These are phyloP conservation scores for Metacarcinus magister DNA, from an alignment of 2,888 invertebrate species.

Conservation along the genomic window DNA sequence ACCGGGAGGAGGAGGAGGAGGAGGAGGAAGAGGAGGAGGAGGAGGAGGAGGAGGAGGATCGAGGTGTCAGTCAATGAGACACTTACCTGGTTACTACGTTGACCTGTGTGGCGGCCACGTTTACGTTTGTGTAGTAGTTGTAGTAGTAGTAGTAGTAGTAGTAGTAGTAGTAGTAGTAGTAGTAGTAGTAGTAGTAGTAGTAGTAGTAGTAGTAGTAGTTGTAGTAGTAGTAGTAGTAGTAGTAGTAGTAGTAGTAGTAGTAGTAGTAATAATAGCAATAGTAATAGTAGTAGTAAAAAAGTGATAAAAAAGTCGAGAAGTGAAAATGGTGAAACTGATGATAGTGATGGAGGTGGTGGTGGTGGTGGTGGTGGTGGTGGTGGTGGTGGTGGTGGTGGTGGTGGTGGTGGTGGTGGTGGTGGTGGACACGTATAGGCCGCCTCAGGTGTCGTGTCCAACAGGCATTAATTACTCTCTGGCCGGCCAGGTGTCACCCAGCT, in stretches of 20 bases:
- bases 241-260: not conserved
- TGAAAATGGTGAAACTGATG: not conserved
- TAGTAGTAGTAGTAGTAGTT: not conserved
- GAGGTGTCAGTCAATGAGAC: conserved; percentile 58
- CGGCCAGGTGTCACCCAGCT: conserved; percentile 67
- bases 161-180: not conserved
- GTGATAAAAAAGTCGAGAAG: not conserved
- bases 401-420: conserved; percentile 7
- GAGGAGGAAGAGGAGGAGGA: not conserved
- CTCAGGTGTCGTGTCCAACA: conserved; percentile 59
- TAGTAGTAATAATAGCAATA: not conserved
- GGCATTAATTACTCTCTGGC: conserved; percentile 61
- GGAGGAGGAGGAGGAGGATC: not conserved
- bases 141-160: not conserved
- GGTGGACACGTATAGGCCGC: not conserved
- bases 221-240: not conserved
- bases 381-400: not conserved
- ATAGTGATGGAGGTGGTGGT: too few species aligned
- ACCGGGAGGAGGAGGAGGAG: not conserved
- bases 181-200: not conserved
- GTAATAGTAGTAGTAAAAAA: not conserved
- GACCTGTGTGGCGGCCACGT: not conserved
- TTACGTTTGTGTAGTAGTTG: not conserved
- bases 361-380: not conserved
- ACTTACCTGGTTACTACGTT: conserved; percentile 47